Conservation (phyloP, 2,113 vertebrate species). For the Notarius quadriscutis region DNA sequence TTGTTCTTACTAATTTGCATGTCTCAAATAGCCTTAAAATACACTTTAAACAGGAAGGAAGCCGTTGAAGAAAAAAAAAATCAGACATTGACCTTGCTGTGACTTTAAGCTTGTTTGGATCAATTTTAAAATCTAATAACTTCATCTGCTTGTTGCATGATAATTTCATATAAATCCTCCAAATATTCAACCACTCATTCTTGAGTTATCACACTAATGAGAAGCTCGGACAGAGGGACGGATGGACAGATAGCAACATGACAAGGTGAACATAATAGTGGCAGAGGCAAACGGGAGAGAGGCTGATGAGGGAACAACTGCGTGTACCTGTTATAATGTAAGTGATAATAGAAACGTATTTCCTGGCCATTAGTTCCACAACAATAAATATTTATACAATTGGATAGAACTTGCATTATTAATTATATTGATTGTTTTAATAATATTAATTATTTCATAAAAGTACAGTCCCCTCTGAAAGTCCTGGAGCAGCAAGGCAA, state of each 20-base stretch:
- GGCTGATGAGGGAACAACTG: too few species aligned
- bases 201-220: neutral
- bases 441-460: neutral
- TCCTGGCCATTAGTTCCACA: too few species aligned
- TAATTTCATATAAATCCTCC: neutral
- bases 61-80: neutral
- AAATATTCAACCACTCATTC: neutral
- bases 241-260: neutral
- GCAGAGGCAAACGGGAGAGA: neutral
- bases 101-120: neutral
- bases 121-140: neutral
- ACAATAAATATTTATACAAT: too few species aligned
- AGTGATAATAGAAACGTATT: too few species aligned
- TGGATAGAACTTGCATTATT: too few species aligned
- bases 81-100: neutral
- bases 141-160: neutral
- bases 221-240: neutral
- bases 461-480: neutral
- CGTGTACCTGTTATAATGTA: neutral
- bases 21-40: neutral
- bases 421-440: neutral
- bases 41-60: neutral
- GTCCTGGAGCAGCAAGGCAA: neutral
- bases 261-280: neutral
- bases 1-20: neutral